Evolutionary conservation across 37 sponge, comb jelly and placozoan species (phyloP).

Genomic region (Mnemiopsis leidyi): DNA sequence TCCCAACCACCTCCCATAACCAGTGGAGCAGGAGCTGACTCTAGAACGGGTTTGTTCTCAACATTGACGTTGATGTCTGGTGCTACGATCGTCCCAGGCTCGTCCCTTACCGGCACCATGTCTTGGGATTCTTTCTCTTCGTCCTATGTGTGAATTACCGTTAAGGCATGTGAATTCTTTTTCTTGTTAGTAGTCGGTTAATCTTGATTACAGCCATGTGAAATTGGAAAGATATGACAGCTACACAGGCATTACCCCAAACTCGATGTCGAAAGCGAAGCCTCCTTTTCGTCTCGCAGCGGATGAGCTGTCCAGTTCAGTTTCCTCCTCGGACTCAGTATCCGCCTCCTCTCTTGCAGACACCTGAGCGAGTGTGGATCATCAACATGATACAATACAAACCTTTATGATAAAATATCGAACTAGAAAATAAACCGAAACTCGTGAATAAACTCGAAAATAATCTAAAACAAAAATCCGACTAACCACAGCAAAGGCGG

Average conservation of each 20-base stretch:
- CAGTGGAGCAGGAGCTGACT: background rate
- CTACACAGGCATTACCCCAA: no score
- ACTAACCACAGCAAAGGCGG: slow-evolving; percentile 44
- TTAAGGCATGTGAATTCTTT: no score
- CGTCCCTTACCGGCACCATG: background rate
- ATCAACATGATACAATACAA: no score
- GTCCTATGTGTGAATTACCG: no score
- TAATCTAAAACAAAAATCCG: no score
- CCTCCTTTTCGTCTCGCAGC: background rate
- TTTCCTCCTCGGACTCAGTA: background rate
- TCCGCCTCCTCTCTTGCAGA: slow-evolving; percentile 14
- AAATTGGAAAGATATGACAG: no score
- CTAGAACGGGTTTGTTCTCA: background rate
- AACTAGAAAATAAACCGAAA: no score
- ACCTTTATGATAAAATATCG: no score
- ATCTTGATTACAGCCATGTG: no score
- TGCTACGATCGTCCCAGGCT: background rate
- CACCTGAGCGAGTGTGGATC: background rate
- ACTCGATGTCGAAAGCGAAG: background rate
- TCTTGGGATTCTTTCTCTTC: background rate
- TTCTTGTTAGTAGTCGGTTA: no score
- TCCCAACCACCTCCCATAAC: background rate
- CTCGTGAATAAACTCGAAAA: no score
- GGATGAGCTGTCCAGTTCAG: background rate
- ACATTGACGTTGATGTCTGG: background rate